A percentile compares a stretch with the other conserved stretches of the same genome.
phyloP scores from a whole-genome alignment of 2,888 invertebrate species.

The Stenchaetothrips biformis region DNA sequence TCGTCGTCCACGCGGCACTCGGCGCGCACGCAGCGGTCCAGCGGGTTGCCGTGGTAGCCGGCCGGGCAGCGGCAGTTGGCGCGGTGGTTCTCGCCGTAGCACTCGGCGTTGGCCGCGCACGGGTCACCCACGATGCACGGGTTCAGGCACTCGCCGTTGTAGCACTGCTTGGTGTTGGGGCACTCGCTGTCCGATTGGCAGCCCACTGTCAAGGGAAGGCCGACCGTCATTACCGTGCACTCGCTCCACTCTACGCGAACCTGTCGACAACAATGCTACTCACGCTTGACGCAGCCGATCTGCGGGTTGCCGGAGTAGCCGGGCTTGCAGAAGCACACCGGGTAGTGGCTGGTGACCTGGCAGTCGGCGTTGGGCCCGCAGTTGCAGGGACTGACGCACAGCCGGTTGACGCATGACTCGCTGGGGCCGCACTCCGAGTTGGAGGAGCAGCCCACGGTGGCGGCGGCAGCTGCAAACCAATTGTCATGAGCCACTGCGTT shows the following conservation, averaged over 20 bases:
- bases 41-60: conserved; percentile 76
- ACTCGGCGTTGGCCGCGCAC: conserved; percentile 79
- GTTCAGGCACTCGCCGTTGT: conserved; percentile 74
- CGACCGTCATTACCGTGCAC: conserved; percentile 47
- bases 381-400: conserved; percentile 78
- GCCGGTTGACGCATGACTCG: conserved; percentile 75
- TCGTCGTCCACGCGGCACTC: conserved; percentile 77
- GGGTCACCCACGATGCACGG: conserved; percentile 75
- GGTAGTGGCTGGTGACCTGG: conserved; percentile 74
- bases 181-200: conserved; percentile 81
- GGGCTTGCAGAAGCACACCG: conserved; percentile 74
- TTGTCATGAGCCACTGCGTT: not conserved
- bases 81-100: conserved; percentile 73
- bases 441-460: conserved; percentile 67
- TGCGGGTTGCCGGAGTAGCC: conserved; percentile 84
- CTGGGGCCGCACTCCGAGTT: conserved; percentile 75
- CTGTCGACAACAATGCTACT: conserved; percentile 34
- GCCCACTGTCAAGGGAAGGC: conserved; percentile 57
- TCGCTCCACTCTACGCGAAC: not conserved
- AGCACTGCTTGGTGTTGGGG: conserved; percentile 71
- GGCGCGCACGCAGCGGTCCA: conserved; percentile 66
- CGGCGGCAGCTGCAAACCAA: conserved; percentile 51
- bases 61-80: conserved; percentile 73
- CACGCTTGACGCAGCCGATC: conserved; percentile 70
- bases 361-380: conserved; percentile 82